A percentile compares a stretch with the other conserved stretches of the same genome.
phyloP scores from a whole-genome alignment of 2,888 invertebrate species.

The Colletes collaris region DNA sequence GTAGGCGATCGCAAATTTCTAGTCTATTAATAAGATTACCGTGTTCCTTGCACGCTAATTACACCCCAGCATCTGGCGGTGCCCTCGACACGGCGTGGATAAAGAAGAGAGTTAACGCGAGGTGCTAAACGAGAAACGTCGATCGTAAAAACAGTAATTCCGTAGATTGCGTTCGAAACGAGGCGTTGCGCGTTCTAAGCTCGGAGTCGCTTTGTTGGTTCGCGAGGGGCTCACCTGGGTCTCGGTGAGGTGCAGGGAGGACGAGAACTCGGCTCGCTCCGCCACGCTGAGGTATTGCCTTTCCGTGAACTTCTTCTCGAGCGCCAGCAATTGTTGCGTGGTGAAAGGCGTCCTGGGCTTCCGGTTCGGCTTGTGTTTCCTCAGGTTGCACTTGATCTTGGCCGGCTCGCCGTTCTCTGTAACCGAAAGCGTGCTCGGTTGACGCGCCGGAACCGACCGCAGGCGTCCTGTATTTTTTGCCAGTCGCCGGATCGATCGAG shows the following conservation, averaged over 20 bases:
- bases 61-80: slow-evolving; percentile 58
- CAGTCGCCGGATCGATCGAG: slow-evolving; percentile 22
- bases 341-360: slow-evolving; percentile 99
- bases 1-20: slow-evolving; percentile 68
- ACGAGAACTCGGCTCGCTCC: slow-evolving; percentile 98
- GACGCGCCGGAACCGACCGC: slow-evolving; percentile 61
- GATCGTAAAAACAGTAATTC: slow-evolving; percentile 32
- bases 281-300: slow-evolving; percentile 99
- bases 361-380: slow-evolving; percentile 99
- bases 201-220: too few relatives aligned
- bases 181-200: slow-evolving; percentile 2
- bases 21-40: slow-evolving; percentile 69
- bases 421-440: slow-evolving; percentile 79
- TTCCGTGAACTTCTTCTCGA: slow-evolving; percentile 98
- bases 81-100: neutral
- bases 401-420: slow-evolving; percentile 91
- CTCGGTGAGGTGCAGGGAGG: slow-evolving; percentile 95
- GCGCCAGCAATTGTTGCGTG: slow-evolving; percentile 96
- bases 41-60: slow-evolving; percentile 62
- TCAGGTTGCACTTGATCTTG: slow-evolving; percentile 93
- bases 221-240: slow-evolving; percentile 88
- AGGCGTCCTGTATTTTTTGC: slow-evolving; percentile 68
- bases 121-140: slow-evolving; percentile 30
- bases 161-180: slow-evolving; percentile 17
- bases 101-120: slow-evolving; percentile 17